Conservation (phyloP, 2,113 vertebrate genomes). For the Stegostoma tigrinum region DNA sequence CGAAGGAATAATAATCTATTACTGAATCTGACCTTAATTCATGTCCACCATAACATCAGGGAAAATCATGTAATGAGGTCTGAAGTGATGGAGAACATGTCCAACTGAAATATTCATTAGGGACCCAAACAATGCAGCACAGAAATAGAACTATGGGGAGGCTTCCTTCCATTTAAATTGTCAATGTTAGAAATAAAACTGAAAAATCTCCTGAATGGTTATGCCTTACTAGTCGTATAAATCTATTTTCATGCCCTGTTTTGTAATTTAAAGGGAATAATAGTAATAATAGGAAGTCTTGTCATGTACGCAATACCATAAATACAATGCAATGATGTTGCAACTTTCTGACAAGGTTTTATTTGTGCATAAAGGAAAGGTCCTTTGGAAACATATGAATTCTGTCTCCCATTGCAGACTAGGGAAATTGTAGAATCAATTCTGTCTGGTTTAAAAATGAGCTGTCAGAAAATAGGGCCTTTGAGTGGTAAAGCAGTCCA, state of each 20-base stretch:
- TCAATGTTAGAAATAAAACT: neutral
- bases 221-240: neutral
- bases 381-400: neutral
- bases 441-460: neutral
- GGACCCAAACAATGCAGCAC: neutral
- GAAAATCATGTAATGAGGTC: neutral
- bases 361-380: neutral
- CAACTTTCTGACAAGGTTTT: neutral
- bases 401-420: neutral
- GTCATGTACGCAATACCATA: neutral
- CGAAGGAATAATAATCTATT: too few species aligned
- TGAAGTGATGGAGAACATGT: neutral
- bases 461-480: neutral
- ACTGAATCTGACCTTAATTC: neutral
- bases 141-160: neutral
- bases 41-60: neutral
- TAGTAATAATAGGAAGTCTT: neutral
- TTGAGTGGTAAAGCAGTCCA: neutral
- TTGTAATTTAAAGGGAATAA: neutral
- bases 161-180: neutral
- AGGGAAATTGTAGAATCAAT: neutral
- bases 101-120: neutral
- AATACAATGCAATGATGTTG: neutral
- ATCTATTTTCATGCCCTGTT: neutral
- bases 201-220: neutral